Conservation (phyloP, 2,888 invertebrate genomes). For the Drosophila merina region DNA sequence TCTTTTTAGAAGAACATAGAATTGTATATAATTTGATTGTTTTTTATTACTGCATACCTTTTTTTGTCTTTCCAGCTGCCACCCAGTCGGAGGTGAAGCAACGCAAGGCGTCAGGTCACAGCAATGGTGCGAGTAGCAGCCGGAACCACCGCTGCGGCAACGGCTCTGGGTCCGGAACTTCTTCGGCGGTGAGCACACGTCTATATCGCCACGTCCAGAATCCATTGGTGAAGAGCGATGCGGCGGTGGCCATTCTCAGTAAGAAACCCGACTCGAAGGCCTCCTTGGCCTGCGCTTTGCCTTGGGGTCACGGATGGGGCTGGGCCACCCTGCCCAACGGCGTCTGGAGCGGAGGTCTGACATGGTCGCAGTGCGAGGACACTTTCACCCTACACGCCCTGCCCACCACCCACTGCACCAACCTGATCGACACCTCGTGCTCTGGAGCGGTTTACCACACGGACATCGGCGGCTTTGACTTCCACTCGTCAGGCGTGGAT, state of each 20-base stretch:
- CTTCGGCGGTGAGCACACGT: slow-evolving; percentile 65
- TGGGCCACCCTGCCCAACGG: slow-evolving; percentile 89
- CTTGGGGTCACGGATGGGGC: slow-evolving; percentile 91
- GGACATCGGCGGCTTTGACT: slow-evolving; percentile 87
- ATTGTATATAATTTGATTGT: too few relatives aligned
- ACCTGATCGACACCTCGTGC: slow-evolving; percentile 86
- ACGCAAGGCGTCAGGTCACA: slow-evolving; percentile 71
- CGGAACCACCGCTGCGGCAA: slow-evolving; percentile 58
- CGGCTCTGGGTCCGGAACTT: slow-evolving; percentile 22
- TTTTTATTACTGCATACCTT: background rate
- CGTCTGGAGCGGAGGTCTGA: slow-evolving; percentile 88
- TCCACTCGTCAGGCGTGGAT: slow-evolving; percentile 84
- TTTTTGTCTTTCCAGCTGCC: slow-evolving; percentile 83
- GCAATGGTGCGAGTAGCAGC: slow-evolving; percentile 55
- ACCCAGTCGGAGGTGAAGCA: slow-evolving; percentile 85
- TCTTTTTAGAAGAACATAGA: too few relatives aligned
- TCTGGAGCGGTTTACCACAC: slow-evolving; percentile 87
- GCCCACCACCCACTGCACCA: slow-evolving; percentile 87
- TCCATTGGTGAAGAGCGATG: slow-evolving; percentile 83
- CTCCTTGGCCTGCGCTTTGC: slow-evolving; percentile 82
- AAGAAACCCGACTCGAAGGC: slow-evolving; percentile 84
- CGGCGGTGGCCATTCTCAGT: slow-evolving; percentile 83
- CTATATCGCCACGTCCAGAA: slow-evolving; percentile 78
- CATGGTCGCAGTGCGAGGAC: slow-evolving; percentile 88
- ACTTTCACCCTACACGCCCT: slow-evolving; percentile 88